Conservation (phyloP, 2,113 vertebrate species). For the Burhinus oedicnemus region DNA sequence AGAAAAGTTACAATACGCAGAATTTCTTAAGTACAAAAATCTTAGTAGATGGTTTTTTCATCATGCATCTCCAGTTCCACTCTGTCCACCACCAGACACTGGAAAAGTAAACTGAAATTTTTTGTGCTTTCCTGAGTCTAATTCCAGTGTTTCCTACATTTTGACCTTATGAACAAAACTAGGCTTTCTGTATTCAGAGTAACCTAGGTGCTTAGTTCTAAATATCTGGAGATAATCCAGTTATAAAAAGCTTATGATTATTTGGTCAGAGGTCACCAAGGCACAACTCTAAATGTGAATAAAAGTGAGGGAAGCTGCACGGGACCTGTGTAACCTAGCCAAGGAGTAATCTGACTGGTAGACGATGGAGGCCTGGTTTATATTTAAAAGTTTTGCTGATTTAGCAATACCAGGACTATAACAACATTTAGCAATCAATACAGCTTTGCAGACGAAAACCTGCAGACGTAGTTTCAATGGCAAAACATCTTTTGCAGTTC, state of each 20-base stretch:
- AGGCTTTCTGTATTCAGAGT: accelerated
- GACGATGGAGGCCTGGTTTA: not conserved
- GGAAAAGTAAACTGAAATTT: not conserved
- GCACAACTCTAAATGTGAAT: not conserved
- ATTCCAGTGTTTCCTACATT: not conserved
- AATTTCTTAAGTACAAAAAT: not conserved
- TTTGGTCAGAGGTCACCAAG: constrained; percentile 22
- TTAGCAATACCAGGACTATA: not conserved
- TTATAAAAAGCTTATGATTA: not conserved
- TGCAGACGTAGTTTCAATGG: not conserved
- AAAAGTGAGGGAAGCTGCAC: not conserved
- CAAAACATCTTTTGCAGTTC: not conserved
- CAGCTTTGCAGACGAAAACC: not conserved
- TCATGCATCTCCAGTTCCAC: not conserved
- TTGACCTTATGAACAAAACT: not conserved
- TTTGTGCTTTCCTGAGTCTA: not conserved
- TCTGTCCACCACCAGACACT: not conserved
- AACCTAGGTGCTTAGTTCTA: not conserved
- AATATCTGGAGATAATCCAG: constrained; percentile 22
- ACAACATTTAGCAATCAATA: not conserved
- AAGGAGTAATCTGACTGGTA: not conserved
- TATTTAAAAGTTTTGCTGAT: not conserved
- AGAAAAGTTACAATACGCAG: not conserved
- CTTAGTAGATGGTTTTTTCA: not conserved
- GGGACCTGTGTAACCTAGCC: not conserved